Conservation (phyloP, 2,888 invertebrate genomes). For the Ferdinandea cuprea region DNA sequence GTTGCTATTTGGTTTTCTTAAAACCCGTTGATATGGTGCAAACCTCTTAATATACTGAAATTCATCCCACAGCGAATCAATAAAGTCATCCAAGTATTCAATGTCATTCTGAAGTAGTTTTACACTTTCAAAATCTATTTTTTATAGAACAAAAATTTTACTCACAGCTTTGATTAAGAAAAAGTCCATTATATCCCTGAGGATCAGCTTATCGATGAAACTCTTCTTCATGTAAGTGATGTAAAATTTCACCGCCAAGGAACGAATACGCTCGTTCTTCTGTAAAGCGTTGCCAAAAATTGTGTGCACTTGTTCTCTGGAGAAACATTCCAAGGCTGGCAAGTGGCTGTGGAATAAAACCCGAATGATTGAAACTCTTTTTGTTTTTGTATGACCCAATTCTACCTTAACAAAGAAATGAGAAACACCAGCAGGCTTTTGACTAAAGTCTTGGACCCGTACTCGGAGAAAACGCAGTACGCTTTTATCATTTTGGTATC, state of each 20-base stretch:
- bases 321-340: conserved; percentile 47
- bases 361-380: neutral
- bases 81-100: conserved; percentile 34
- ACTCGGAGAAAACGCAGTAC: conserved; percentile 38
- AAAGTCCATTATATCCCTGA: conserved; percentile 60
- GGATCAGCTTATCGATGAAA: conserved; percentile 45
- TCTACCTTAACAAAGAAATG: conserved; percentile 42
- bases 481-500: conserved; percentile 37
- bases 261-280: conserved; percentile 2
- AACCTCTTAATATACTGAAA: conserved; percentile 54
- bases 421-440: conserved; percentile 38
- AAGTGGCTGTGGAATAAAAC: conserved; percentile 9
- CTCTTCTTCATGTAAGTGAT: conserved; percentile 41
- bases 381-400: neutral
- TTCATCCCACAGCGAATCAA: conserved; percentile 40
- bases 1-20: conserved; percentile 15
- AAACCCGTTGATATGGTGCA: conserved; percentile 49
- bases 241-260: conserved; percentile 42
- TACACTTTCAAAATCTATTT: neutral
- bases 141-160: neutral
- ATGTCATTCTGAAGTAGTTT: conserved; percentile 12
- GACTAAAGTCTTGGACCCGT: neutral
- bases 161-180: conserved; percentile 31
- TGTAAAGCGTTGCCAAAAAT: conserved; percentile 40
- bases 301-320: conserved; percentile 35